Conservation (phyloP, 2,113 vertebrate genomes). For the Xenopus borealis region DNA sequence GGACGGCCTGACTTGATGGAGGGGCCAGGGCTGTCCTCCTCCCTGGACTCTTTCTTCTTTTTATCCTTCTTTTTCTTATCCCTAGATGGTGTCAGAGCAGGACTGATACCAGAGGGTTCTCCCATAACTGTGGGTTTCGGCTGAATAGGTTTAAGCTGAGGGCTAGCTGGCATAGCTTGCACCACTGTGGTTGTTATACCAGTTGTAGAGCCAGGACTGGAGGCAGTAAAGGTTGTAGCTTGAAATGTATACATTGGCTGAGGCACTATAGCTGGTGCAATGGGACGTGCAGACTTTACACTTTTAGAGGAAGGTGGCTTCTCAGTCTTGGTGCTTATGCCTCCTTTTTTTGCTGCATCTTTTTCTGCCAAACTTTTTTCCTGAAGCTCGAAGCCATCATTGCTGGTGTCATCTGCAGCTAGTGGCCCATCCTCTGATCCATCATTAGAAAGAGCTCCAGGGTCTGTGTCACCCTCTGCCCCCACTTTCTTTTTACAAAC, state of each 20-base stretch:
- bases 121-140: conserved; percentile 86
- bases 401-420: conserved; percentile 88
- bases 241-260: conserved; percentile 89
- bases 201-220: conserved; percentile 77
- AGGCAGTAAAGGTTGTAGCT: conserved; percentile 75
- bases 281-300: conserved; percentile 84
- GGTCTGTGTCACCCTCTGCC: conserved; percentile 77
- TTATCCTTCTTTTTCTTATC: conserved; percentile 99
- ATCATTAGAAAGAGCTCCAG: conserved; percentile 78
- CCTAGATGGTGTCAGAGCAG: conserved; percentile 82
- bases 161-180: conserved; percentile 90
- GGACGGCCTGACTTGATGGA: conserved; percentile 79
- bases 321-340: conserved; percentile 74
- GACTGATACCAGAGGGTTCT: conserved; percentile 82
- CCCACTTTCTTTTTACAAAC: conserved; percentile 84
- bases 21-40: conserved; percentile 86
- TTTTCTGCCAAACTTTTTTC: conserved; percentile 82
- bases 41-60: conserved; percentile 92
- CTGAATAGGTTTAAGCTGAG: conserved; percentile 92
- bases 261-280: conserved; percentile 77
- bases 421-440: conserved; percentile 89
- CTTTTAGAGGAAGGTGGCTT: conserved; percentile 84
- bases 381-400: conserved; percentile 82
- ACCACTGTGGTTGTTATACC: conserved; percentile 80
- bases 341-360: conserved; percentile 82